Conservation (phyloP, 2,797 vertebrate genomes). For the Anisognathus igniventris region DNA sequence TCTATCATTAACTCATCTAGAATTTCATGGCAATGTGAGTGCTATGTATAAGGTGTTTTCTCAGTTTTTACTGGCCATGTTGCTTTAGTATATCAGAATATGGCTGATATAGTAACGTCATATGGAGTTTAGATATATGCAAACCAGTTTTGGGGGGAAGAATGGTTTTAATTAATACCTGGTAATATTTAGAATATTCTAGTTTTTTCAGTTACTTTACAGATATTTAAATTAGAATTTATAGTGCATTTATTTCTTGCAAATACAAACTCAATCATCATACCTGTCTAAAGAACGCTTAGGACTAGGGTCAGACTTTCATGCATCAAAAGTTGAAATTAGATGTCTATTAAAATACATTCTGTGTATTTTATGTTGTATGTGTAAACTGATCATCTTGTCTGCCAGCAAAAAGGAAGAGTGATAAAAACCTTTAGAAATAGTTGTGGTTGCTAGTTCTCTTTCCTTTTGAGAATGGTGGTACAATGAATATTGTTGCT, state of each 20-base stretch:
- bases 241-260: background rate
- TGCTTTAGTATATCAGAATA: background rate
- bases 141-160: background rate
- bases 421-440: background rate
- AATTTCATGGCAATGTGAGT: background rate
- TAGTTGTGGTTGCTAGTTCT: background rate
- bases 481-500: background rate
- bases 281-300: background rate
- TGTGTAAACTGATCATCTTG: background rate
- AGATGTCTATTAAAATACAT: background rate
- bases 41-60: constrained; percentile 15
- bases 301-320: background rate
- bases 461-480: background rate
- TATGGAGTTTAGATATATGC: background rate
- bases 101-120: background rate
- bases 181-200: background rate
- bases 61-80: background rate
- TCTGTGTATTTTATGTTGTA: background rate
- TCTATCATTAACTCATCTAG: constrained; percentile 36
- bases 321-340: background rate
- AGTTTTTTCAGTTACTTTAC: background rate
- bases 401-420: background rate
- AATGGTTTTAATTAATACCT: background rate
- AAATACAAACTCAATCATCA: background rate
- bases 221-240: background rate